Base-by-base conservation (phyloP, 2,113 vertebrate genomes). In the Glaucidium brasilianum region DNA sequence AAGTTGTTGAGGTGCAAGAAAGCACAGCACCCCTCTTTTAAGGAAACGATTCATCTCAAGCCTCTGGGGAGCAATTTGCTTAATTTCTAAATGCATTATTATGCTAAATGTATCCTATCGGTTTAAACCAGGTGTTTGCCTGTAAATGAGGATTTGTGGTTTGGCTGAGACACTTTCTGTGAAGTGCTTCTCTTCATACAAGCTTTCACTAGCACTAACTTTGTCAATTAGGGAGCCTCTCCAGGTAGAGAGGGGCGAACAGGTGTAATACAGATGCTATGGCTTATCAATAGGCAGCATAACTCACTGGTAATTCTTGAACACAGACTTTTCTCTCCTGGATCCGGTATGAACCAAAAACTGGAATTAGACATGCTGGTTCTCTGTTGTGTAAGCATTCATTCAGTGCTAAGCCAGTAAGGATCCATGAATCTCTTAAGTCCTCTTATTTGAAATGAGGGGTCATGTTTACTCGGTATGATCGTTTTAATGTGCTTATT, bases 401-500 rank as follows among this genome's bases (percentile, higher is more conserved):
- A 2, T 39, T 76, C 71, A 64, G 7, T 3, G 6, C 87, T 75
- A 10, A 85, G 86, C 89, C 94, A 67, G 68, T 15, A 55, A 75
- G 87, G 90, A 85, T 85, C 62, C 26, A 5, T 15, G 43, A 80
- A 81, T 83, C 85, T 81, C 69, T 90, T 83, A 94, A 93, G 88
- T 60, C 85, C 41, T 93, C 53, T 55, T 76, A 53, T 20, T 53
- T 69, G 74, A 85, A 92, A 68, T 25, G 66, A 69, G 37, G 58
- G 69, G 56, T 87, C 66, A 6, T 87, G 90, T 92, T 91, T 91
- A 30, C 78, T 95, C 87, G 77, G 11, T 49, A 3, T 49, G 96
- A 95, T 96, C 22, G 3, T 84, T 96, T 95, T 95, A 97, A 95
- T 94, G 27, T 94, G 93, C 94, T 96, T 96, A 87, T 92, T 89